A percentile compares a stretch with the other conserved stretches of the same genome.
Evolutionary conservation across 2,113 vertebrate genomes (phyloP).

Genomic region (Fulmarus glacialis): DNA sequence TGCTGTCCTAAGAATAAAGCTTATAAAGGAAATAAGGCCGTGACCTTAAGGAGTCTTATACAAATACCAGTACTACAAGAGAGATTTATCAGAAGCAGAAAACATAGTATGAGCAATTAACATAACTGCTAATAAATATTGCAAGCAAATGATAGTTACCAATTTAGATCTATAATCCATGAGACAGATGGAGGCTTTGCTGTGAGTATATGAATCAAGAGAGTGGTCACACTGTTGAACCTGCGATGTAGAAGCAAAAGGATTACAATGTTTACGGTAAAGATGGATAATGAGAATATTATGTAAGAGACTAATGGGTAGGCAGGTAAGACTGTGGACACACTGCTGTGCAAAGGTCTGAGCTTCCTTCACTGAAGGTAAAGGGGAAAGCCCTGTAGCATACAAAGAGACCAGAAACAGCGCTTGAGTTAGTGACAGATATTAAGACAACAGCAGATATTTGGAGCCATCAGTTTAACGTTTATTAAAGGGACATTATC

Average conservation of each 20-base stretch:
- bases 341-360: not conserved
- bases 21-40: not conserved
- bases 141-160: constrained; percentile 64
- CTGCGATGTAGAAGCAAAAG: constrained; percentile 60
- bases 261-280: constrained; percentile 37
- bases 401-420: not conserved
- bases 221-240: constrained; percentile 52
- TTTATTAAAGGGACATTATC: not conserved
- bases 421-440: not conserved
- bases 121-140: constrained; percentile 25
- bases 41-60: not conserved
- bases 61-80: not conserved
- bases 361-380: not conserved
- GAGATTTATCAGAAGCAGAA: constrained; percentile 20
- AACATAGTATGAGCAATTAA: constrained; percentile 16
- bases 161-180: constrained; percentile 71
- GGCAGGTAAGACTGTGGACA: not conserved
- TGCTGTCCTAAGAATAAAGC: not conserved
- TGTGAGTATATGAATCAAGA: constrained; percentile 60
- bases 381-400: not conserved
- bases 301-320: not conserved
- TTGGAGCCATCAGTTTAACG: not conserved
- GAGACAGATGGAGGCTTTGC: constrained; percentile 59
- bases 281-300: constrained; percentile 13
- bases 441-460: not conserved